phyloP scores from a whole-genome alignment of 2,888 invertebrate species.

The Sipha maydis region DNA sequence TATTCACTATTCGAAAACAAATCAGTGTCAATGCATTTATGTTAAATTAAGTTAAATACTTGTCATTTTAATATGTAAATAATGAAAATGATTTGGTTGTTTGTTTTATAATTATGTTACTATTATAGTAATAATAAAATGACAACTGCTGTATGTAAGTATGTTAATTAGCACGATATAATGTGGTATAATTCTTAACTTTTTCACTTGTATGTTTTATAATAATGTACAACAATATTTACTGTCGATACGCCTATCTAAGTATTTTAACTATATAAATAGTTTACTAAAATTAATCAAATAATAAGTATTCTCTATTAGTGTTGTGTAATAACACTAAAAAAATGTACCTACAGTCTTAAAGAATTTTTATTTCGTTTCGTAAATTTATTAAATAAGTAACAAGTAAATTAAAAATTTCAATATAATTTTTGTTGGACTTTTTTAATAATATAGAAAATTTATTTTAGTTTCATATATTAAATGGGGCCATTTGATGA shows the following conservation, averaged over 20 bases:
- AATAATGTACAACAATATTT: neutral
- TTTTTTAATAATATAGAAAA: neutral
- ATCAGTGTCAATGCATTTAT: neutral
- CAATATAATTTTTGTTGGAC: neutral
- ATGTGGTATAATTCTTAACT: no score
- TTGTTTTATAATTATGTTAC: neutral
- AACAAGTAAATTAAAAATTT: neutral
- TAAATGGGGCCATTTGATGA: neutral
- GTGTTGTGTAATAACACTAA: neutral
- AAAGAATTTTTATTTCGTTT: neutral
- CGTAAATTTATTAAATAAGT: neutral
- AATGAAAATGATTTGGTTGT: neutral
- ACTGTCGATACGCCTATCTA: neutral
- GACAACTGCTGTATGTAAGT: no score
- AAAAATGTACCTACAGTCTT: neutral
- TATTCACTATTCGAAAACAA: neutral
- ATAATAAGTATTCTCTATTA: neutral
- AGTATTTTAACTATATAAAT: conserved; percentile 6
- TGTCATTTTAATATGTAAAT: neutral
- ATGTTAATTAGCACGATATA: no score
- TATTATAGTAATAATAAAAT: no score
- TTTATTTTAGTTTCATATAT: neutral
- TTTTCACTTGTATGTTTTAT: neutral
- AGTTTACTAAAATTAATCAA: neutral
- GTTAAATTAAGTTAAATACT: neutral